Conservation (phyloP, 1,140 invertebrate species). For the Ostrea edulis region DNA sequence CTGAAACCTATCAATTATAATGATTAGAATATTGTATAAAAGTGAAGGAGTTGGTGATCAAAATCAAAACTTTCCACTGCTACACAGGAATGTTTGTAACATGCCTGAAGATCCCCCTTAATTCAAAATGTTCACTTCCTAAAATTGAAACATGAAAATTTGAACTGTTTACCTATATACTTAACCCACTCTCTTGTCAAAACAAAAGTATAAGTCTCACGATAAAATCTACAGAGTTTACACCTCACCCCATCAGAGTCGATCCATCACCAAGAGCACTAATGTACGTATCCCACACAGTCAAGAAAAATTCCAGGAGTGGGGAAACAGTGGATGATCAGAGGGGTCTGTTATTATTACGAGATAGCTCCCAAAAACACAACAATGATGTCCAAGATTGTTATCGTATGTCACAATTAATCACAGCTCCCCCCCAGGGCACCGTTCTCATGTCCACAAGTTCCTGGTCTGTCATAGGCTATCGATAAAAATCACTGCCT, state of each 20-base stretch:
- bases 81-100: neutral
- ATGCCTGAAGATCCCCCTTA: neutral
- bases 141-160: neutral
- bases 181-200: constrained; percentile 27
- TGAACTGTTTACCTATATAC: constrained; percentile 14
- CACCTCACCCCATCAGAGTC: constrained; percentile 14
- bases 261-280: neutral
- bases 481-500: neutral
- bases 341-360: neutral
- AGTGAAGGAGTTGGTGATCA: no score
- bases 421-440: constrained; percentile 1
- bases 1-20: no score
- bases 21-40: no score
- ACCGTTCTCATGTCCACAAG: neutral
- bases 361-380: neutral
- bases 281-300: neutral
- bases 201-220: neutral
- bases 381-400: constrained; percentile 31
- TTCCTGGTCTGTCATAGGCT: constrained; percentile 22
- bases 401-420: constrained; percentile 31
- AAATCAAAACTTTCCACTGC: neutral
- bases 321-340: constrained; percentile 20
- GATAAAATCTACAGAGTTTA: neutral
- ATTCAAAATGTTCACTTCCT: neutral
- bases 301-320: neutral